Evolutionary conservation across 2,797 vertebrate genomes (phyloP).

Genomic region (Paratrypauchen microcephalus): DNA sequence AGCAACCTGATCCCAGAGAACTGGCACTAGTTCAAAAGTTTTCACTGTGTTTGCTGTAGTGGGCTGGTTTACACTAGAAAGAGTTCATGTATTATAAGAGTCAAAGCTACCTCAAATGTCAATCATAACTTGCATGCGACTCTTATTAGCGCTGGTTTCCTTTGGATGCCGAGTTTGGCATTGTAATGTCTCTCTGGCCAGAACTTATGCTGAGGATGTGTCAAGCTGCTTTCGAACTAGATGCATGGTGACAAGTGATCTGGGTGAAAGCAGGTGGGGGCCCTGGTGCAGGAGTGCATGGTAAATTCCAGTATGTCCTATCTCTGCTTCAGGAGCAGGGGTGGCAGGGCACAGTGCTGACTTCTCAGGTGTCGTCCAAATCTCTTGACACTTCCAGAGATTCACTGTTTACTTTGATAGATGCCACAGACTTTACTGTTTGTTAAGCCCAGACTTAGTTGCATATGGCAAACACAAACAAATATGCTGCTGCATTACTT

Average conservation of each 20-base stretch:
- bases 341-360: constrained; percentile 8
- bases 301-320: constrained; percentile 59
- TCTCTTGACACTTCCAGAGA: constrained; percentile 66
- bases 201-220: constrained; percentile 34
- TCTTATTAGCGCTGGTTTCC: constrained; percentile 64
- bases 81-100: constrained; percentile 49
- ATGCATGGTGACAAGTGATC: constrained; percentile 74
- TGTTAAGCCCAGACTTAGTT: constrained; percentile 14
- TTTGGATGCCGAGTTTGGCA: constrained; percentile 37
- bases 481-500: not conserved
- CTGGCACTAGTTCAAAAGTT: constrained; percentile 25
- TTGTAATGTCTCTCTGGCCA: constrained; percentile 40
- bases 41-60: constrained; percentile 15
- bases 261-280: constrained; percentile 40
- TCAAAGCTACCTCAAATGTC: constrained; percentile 44
- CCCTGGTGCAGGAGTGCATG: constrained; percentile 14
- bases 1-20: constrained; percentile 55
- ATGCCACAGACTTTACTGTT: constrained; percentile 54
- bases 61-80: constrained; percentile 13
- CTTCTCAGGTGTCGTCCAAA: constrained; percentile 70
- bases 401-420: constrained; percentile 72
- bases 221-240: constrained; percentile 55
- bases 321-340: constrained; percentile 14
- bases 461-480: not conserved
- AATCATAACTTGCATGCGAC: constrained; percentile 50